Percentiles rank a stretch among this genome's conserved stretches.
phyloP scores from a whole-genome alignment of 2,113 vertebrate genomes.

The Paracyprichromis sp. region DNA sequence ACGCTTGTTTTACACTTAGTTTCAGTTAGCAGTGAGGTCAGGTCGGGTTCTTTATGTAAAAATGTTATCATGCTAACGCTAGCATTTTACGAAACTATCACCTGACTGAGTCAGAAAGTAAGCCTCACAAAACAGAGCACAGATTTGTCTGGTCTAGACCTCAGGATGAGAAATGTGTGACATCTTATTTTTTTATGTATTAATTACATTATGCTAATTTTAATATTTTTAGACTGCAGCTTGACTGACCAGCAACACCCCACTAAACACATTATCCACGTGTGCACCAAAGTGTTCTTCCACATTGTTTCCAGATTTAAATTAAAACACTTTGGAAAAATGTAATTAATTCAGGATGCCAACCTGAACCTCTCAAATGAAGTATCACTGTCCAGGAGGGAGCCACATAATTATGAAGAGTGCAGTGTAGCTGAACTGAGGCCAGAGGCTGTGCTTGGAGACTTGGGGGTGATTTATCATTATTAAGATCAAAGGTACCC shows the following conservation, averaged over 20 bases:
- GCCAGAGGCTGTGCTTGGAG: not conserved
- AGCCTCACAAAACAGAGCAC: not conserved
- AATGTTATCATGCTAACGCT: not conserved
- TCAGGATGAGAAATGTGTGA: not conserved
- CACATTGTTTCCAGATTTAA: not conserved
- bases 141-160: not conserved
- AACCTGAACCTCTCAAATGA: slow-evolving; percentile 1
- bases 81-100: not conserved
- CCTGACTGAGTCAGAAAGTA: not conserved
- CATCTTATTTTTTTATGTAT: not conserved
- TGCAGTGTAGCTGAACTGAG: not conserved
- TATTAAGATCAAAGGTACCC: not conserved
- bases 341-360: slow-evolving; percentile 7
- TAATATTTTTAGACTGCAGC: not conserved
- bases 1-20: not conserved
- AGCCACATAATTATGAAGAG: slow-evolving; percentile 12
- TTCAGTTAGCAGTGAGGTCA: not conserved
- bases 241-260: not conserved
- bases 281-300: not conserved
- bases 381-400: slow-evolving; percentile 6
- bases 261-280: not conserved
- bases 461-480: slow-evolving; percentile 19
- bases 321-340: not conserved
- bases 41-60: not conserved
- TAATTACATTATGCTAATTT: not conserved